Conservation (phyloP, 2,113 vertebrate genomes). For the Anguilla rostrata region DNA sequence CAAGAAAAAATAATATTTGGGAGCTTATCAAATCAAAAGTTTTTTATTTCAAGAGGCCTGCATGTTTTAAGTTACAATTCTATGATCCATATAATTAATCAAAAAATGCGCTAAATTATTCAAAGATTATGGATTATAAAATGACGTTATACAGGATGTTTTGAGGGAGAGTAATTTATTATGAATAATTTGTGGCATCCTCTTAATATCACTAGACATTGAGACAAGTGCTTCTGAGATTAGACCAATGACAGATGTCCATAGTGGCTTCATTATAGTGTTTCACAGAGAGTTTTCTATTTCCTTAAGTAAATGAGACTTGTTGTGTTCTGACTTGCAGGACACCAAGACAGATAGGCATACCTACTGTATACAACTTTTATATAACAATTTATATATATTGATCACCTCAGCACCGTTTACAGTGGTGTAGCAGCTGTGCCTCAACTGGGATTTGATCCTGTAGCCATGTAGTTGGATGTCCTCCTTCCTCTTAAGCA, state of each 20-base stretch:
- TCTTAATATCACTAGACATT: not conserved
- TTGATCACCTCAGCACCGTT: not conserved
- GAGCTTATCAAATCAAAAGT: not conserved
- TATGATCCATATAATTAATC: not conserved
- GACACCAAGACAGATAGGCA: not conserved
- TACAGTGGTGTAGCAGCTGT: not conserved
- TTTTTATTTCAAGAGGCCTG: not conserved
- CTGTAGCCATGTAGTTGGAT: not conserved
- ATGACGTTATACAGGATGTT: slow-evolving; percentile 5
- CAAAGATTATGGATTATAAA: not conserved
- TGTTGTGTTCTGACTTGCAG: not conserved
- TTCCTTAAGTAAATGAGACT: not conserved
- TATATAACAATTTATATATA: not conserved
- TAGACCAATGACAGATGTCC: not conserved
- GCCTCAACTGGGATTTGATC: not conserved
- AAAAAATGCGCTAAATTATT: slow-evolving; percentile 19
- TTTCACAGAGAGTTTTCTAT: not conserved
- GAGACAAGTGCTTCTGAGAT: not conserved
- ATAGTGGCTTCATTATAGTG: not conserved
- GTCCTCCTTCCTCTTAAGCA: not conserved
- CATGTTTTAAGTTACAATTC: slow-evolving; percentile 9
- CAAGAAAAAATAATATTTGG: not conserved
- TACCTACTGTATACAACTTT: not conserved
- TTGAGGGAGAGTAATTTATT: not conserved
- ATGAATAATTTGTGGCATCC: not conserved